Percentiles rank a stretch among this genome's conserved stretches.
Conservation (phyloP, 2,797 vertebrate genomes). For the Aulostomus chinensis region DNA sequence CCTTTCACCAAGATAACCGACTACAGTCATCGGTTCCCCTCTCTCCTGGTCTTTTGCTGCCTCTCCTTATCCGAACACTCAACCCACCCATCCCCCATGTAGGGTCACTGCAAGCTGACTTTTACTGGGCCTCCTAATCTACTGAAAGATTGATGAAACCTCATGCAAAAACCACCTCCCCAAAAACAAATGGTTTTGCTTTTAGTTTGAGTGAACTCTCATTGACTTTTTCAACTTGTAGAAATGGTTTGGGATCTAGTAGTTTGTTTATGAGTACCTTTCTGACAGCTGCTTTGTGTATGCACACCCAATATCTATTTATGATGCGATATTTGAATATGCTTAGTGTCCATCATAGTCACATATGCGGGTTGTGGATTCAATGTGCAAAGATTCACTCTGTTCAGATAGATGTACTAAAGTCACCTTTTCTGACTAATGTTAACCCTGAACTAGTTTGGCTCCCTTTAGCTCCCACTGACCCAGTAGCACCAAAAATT, state of each 20-base stretch:
- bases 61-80: constrained; percentile 42
- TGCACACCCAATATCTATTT: constrained; percentile 36
- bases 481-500: constrained; percentile 44
- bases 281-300: constrained; percentile 26
- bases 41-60: constrained; percentile 31
- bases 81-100: constrained; percentile 45
- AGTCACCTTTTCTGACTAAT: constrained; percentile 82
- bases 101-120: constrained; percentile 62
- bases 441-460: constrained; percentile 68
- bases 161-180: constrained; percentile 29
- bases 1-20: too few relatives aligned
- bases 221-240: neutral
- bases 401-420: constrained; percentile 64
- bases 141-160: constrained; percentile 65
- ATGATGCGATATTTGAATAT: constrained; percentile 27
- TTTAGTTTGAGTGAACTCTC: constrained; percentile 30
- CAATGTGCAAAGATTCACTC: constrained; percentile 66
- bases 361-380: constrained; percentile 61
- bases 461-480: constrained; percentile 46
- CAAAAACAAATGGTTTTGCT: constrained; percentile 33
- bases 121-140: constrained; percentile 73
- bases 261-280: neutral
- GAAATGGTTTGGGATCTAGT: neutral
- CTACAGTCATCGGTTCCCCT: too few relatives aligned
- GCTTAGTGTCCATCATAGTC: constrained; percentile 42